Base-by-base conservation (phyloP, 2,888 invertebrate species). In the Tupiocoris notatus region DNA sequence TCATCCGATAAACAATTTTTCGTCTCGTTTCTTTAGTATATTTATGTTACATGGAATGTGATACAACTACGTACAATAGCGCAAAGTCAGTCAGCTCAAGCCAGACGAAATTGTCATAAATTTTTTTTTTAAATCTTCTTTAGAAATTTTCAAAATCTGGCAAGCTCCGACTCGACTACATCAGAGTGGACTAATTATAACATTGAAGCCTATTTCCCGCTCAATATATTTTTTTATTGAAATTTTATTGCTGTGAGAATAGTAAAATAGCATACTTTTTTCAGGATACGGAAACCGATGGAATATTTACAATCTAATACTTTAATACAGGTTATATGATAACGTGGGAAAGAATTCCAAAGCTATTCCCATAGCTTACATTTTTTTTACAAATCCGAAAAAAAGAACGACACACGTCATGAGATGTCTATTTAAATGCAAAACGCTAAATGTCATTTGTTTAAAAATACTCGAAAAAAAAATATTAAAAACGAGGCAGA, bases 401-500 rank as follows among this genome's bases (percentile, higher is more conserved):
- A 39, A 12, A 7, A 39, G 39, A 39, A 39, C n/a, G n/a, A n/a
- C n/a, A n/a, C n/a, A n/a, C n/a, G n/a, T n/a, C n/a, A n/a, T n/a
- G n/a, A n/a, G n/a, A n/a, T n/a, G n/a, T n/a, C n/a, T n/a, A 39
- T 39, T 39, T 67, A 67, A 67, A 67, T 67, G 67, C 67, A 57
- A 67, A 67, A 56, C 67, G 22, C 56, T 18, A 57, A 67, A 67
- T 67, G 57, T 2, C 67, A 57, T 67, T 17, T 9, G 67, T 56
- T 24, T 2, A 16, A 39, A 16, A 65, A 9, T 7, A 20, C 22
- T 22, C 17, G 7, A 3, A 3, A 62, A 18, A 21, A 63, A 20
- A 1, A 63, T 9, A 18, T 59, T n/a, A 9, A 7, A 16, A 16
- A 21, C 12, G 59, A 1, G 1, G 62, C 16, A 20, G 18, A 62